These are phyloP conservation scores for Lepidurus couesii DNA, from an alignment of 1,140 invertebrate species.

Conservation along the genomic window DNA sequence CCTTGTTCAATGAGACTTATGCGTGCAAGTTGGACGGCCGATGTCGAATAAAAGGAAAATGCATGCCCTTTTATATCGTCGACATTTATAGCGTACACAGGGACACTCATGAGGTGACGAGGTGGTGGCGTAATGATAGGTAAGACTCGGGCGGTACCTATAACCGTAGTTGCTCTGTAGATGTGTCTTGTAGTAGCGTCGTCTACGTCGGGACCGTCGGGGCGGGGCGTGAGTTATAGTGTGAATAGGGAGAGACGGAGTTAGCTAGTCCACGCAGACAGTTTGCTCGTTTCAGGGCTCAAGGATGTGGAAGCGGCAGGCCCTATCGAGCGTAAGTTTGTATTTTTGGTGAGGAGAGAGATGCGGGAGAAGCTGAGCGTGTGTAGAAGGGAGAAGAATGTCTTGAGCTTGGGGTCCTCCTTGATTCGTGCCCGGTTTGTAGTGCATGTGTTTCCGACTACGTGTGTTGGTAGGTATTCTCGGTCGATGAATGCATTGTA, in stretches of 20 bases:
- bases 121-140: no score
- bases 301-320: background rate
- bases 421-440: background rate
- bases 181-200: background rate
- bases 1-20: no score
- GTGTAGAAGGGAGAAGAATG: constrained; percentile 3
- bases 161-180: no score
- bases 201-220: background rate
- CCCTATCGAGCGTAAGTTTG: background rate
- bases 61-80: no score
- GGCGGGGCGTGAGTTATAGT: background rate
- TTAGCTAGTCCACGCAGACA: constrained; percentile 7
- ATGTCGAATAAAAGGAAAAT: no score
- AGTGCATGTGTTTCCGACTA: background rate
- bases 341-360: constrained; percentile 10
- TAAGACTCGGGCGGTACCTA: no score
- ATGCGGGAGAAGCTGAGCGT: constrained; percentile 4
- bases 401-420: background rate
- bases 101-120: no score
- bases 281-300: constrained; percentile 6
- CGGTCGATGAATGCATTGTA: background rate
- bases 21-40: no score
- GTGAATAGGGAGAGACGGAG: background rate
- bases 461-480: constrained; percentile 12
- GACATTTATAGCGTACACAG: no score